Percentiles rank a stretch among this genome's conserved stretches.
These are phyloP conservation scores for Scolopax rusticola DNA, from an alignment of 2,797 vertebrate genomes.

Conservation along the genomic window DNA sequence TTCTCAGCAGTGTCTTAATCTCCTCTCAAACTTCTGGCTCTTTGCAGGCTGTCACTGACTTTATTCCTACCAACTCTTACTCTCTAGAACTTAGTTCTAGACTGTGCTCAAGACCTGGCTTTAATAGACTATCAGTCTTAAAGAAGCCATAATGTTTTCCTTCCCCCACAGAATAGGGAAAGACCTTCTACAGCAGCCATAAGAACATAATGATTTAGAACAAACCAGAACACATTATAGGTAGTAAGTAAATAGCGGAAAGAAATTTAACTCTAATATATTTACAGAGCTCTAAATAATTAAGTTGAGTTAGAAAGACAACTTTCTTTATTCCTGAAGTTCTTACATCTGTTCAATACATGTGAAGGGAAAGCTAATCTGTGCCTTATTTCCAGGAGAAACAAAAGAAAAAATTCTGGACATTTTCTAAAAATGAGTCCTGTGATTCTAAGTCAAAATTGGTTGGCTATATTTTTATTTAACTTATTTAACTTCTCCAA, in stretches of 20 bases:
- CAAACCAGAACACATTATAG: background rate
- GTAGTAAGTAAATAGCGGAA: background rate
- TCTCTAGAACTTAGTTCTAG: background rate
- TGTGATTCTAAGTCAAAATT: background rate
- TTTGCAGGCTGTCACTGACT: background rate
- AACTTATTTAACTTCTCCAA: background rate
- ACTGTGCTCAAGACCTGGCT: background rate
- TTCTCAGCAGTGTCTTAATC: background rate
- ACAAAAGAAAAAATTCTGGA: background rate
- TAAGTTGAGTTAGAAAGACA: background rate
- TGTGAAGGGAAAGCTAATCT: background rate
- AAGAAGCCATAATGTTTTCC: background rate
- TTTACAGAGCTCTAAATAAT: background rate
- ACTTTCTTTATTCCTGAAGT: background rate
- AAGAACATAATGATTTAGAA: background rate
- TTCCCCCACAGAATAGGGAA: background rate
- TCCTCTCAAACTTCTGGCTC: background rate
- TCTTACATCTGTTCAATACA: background rate
- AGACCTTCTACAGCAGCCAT: background rate
- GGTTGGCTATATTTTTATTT: background rate
- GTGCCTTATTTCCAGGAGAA: background rate
- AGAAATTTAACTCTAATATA: background rate
- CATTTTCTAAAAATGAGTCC: background rate
- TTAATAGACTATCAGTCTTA: background rate
- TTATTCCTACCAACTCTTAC: background rate